Evolutionary conservation across 2,888 invertebrate genomes (phyloP).

Genomic region (Apamea crenata): DNA sequence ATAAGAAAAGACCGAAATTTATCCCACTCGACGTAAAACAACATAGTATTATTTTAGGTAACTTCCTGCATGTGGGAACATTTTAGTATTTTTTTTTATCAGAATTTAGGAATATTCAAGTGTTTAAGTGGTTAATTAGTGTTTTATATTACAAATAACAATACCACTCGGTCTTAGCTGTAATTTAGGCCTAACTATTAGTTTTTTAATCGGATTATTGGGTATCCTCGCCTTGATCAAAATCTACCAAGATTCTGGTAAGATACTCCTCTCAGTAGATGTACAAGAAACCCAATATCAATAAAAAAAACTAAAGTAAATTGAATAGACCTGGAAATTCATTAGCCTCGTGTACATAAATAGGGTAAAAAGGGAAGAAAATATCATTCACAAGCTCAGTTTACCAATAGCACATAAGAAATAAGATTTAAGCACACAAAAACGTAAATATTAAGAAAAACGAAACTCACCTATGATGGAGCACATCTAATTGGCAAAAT

Average conservation of each 20-base stretch:
- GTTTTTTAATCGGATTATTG: background rate
- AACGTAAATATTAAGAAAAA: constrained; percentile 11
- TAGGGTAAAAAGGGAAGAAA: background rate
- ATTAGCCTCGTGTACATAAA: background rate
- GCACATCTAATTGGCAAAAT: background rate
- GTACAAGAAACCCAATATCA: background rate
- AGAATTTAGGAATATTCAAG: background rate
- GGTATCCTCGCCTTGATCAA: background rate
- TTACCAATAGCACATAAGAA: too few species aligned
- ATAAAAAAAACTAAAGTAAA: background rate
- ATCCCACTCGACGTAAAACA: too few species aligned
- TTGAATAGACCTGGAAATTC: rapidly evolving
- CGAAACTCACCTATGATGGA: constrained; percentile 39
- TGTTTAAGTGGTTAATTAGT: rapidly evolving
- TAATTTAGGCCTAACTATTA: too few species aligned
- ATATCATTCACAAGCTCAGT: background rate
- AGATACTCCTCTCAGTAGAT: background rate
- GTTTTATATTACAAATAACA: background rate
- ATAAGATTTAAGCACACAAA: background rate
- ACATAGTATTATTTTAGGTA: background rate
- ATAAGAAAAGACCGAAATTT: background rate
- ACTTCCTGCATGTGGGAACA: constrained; percentile 1
- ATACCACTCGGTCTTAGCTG: background rate
- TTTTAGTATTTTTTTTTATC: background rate
- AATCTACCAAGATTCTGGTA: background rate